Evolutionary conservation across 2,888 invertebrate species (phyloP).

Genomic region (Synanthedon vespiformis): DNA sequence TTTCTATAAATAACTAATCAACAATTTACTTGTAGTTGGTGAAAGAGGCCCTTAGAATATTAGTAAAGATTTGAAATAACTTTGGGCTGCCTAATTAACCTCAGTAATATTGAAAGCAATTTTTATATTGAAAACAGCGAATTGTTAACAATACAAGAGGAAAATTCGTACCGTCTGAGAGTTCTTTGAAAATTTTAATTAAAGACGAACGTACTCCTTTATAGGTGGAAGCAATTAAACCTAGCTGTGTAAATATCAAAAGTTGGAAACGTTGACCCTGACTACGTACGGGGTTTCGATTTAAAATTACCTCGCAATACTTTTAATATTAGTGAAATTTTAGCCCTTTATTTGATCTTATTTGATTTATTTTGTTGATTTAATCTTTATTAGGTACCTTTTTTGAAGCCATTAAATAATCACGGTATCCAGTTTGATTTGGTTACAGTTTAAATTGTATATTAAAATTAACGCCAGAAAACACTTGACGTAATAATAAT

Average conservation of each 20-base stretch:
- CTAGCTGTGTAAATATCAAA: constrained; percentile 16
- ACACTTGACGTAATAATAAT: no score
- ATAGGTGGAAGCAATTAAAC: constrained; percentile 22
- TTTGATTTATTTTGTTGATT: no score
- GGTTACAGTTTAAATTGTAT: no score
- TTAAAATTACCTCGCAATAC: neutral
- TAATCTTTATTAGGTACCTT: no score
- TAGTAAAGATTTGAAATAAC: no score
- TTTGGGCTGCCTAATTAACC: constrained; percentile 20
- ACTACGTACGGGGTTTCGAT: neutral
- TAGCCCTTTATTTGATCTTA: no score
- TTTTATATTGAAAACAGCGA: constrained; percentile 23
- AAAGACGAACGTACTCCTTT: constrained; percentile 23
- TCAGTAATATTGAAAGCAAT: constrained; percentile 20
- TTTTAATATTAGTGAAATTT: neutral
- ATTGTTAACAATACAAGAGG: constrained; percentile 14
- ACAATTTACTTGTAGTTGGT: no score
- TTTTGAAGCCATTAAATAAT: no score
- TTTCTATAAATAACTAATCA: no score
- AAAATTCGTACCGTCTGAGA: constrained; percentile 11
- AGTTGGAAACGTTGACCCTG: constrained; percentile 2
- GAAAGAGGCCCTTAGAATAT: no score
- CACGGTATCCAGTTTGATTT: no score
- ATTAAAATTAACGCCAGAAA: no score
- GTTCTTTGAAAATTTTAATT: constrained; percentile 41